Conservation (phyloP, 2,888 invertebrate genomes). For the Dryomyza anilis region DNA sequence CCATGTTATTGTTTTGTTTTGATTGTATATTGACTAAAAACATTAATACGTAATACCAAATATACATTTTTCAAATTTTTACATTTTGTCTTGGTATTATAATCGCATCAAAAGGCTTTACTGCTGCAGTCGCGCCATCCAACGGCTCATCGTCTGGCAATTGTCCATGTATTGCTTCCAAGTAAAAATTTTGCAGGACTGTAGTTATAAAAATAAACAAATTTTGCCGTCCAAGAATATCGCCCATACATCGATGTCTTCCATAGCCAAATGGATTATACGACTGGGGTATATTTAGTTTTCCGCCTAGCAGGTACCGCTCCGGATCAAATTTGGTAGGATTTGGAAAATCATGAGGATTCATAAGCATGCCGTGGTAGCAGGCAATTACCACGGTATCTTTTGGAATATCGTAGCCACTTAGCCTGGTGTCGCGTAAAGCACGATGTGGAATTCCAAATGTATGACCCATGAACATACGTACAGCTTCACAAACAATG, state of each 20-base stretch:
- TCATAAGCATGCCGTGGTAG: slow-evolving; percentile 74
- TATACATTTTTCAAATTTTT: too few species aligned
- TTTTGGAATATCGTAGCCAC: slow-evolving; percentile 79
- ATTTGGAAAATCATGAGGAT: slow-evolving; percentile 70
- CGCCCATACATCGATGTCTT: slow-evolving; percentile 83
- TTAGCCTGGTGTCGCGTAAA: slow-evolving; percentile 71
- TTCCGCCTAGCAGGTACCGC: slow-evolving; percentile 70
- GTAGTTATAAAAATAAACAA: slow-evolving; percentile 77
- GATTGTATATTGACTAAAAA: too few species aligned
- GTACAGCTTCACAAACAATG: slow-evolving; percentile 75
- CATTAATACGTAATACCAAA: too few species aligned
- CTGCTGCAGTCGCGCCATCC: slow-evolving; percentile 80
- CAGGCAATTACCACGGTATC: slow-evolving; percentile 82
- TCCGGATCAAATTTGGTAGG: slow-evolving; percentile 77
- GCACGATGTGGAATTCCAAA: slow-evolving; percentile 83
- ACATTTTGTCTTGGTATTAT: slow-evolving; percentile 64
- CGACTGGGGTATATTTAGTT: slow-evolving; percentile 68
- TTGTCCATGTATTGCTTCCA: slow-evolving; percentile 70
- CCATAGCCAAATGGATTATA: slow-evolving; percentile 81
- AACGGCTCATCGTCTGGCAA: slow-evolving; percentile 71
- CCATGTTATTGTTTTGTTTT: too few species aligned
- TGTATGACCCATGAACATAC: slow-evolving; percentile 80
- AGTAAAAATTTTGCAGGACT: slow-evolving; percentile 74
- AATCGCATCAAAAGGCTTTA: slow-evolving; percentile 73
- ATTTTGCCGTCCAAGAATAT: slow-evolving; percentile 75